Conservation (phyloP, 2,888 invertebrate species). For the Apantesis nais region DNA sequence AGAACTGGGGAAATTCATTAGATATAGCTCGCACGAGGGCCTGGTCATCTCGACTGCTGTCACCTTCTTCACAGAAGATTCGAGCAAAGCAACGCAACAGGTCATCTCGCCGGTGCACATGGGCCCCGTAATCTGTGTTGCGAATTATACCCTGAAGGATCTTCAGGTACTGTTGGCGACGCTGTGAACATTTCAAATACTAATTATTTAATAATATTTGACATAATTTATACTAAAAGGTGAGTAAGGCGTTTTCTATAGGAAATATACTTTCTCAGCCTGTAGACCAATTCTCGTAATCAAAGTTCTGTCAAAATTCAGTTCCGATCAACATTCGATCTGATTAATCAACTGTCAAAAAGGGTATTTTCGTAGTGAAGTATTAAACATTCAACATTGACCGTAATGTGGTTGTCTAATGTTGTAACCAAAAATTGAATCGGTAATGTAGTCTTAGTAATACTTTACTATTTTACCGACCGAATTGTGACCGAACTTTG, state of each 20-base stretch:
- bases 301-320: too few species aligned
- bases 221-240: background rate
- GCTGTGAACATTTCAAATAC: conserved; percentile 70
- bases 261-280: background rate
- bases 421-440: too few species aligned
- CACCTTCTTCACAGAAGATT: conserved; percentile 93
- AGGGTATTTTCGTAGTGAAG: too few species aligned
- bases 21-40: conserved; percentile 92
- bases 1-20: conserved; percentile 93
- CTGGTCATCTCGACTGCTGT: conserved; percentile 91
- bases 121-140: conserved; percentile 92
- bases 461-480: too few species aligned
- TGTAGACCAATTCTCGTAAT: too few species aligned
- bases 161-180: conserved; percentile 91
- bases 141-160: conserved; percentile 92
- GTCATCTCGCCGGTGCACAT: conserved; percentile 92
- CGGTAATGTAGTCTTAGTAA: too few species aligned
- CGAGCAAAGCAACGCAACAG: conserved; percentile 93
- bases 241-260: background rate
- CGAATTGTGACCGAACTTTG: too few species aligned
- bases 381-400: too few species aligned
- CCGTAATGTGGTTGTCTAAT: too few species aligned
- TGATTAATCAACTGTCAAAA: too few species aligned
- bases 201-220: background rate
- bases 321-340: too few species aligned